Evolutionary conservation across 2,113 vertebrate genomes (phyloP), one percentile per base, ranked within the genome.

Genomic region (Murina feae): DNA sequence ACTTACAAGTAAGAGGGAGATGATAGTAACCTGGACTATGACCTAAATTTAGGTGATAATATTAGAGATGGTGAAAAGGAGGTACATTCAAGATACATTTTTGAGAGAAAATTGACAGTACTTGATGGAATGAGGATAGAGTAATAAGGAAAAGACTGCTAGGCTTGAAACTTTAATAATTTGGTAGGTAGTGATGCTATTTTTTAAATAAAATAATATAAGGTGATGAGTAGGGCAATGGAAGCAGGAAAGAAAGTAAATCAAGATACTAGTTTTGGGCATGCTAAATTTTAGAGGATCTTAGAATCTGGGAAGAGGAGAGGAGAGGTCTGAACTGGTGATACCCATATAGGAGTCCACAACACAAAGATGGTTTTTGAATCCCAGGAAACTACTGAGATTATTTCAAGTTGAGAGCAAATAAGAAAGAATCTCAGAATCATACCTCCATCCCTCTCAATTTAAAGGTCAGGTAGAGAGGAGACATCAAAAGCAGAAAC

Each of bases 181-280:
- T 88, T 90, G 18, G 9, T 83, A 81, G 30, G n/a, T 79, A 63
- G 13, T 75, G 9, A 30, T 86, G 28, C 42, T 44, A 42, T 83
- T 92, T 89, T 86, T 96, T 94, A 35, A 35, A 71, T 79, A 66
- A 94, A 86, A 72, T 74, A 44, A 71, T 60, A 28, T 47, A 74
- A 42, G 30, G 3, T 75, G 9, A 28, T 91, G 17, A 3, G 9
- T 87, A 71, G 55, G 92, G 32, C 23, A 85, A 71, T 44, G 14
- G 39, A 83, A 87, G 11, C 63, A 68, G 18, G 44, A 53, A 44
- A 89, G 30, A 60, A 76, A 85, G 78, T 75, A 81, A 91, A 53
- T 39, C 35, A 78, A 65, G 66, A 93, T 49, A 84, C 35, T 83
- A 49, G 30, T 79, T 79, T 94, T 23, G n/a, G 49, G 18, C 37